phyloP scores from a whole-genome alignment of 2,113 vertebrate genomes.

The Paratilapia polleni region DNA sequence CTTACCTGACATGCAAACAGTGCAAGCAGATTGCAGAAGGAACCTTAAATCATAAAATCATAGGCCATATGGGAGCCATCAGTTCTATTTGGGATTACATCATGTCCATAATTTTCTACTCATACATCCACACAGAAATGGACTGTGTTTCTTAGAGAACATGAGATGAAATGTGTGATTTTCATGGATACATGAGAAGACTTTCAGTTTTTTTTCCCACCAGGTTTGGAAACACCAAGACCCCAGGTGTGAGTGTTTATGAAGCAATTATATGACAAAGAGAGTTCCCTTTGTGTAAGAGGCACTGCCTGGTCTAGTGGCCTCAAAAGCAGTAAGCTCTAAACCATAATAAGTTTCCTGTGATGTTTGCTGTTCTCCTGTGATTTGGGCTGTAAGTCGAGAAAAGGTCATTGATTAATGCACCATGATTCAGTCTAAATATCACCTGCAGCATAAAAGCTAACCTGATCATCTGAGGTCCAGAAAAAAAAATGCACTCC shows the following conservation, averaged over 20 bases:
- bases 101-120: constrained; percentile 38
- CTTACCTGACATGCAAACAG: constrained; percentile 51
- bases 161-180: constrained; percentile 41
- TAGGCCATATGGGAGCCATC: constrained; percentile 12
- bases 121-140: constrained; percentile 28
- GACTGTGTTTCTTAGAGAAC: background rate
- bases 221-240: constrained; percentile 52
- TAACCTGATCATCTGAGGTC: constrained; percentile 11
- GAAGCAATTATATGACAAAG: constrained; percentile 51
- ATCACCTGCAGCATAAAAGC: background rate
- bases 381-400: background rate
- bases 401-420: background rate
- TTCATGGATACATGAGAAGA: constrained; percentile 26
- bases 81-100: constrained; percentile 34
- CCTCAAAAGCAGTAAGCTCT: background rate
- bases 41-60: constrained; percentile 42
- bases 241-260: constrained; percentile 62
- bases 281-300: constrained; percentile 25
- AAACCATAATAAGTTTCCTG: background rate
- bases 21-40: constrained; percentile 10
- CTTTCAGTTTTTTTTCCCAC: constrained; percentile 32
- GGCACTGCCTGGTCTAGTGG: background rate
- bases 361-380: constrained; percentile 8
- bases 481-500: constrained; percentile 17
- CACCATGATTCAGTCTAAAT: background rate